Evolutionary conservation across 1,140 invertebrate genomes (phyloP).

Genomic region (Mya arenaria): DNA sequence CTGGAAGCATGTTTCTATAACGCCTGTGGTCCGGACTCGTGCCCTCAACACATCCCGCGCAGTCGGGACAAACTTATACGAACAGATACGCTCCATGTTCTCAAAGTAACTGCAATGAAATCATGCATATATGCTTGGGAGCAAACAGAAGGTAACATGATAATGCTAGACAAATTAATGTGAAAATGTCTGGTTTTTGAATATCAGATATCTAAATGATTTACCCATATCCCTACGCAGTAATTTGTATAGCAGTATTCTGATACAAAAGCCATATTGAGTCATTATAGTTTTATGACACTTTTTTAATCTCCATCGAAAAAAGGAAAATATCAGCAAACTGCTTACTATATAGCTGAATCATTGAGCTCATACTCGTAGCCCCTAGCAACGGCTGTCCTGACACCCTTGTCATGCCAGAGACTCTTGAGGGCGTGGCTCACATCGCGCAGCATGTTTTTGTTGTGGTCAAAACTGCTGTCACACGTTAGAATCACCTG

Average conservation of each 20-base stretch:
- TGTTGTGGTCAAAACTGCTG: slow-evolving; percentile 79
- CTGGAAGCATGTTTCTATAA: slow-evolving; percentile 80
- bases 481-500: slow-evolving; percentile 79
- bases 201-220: too few relatives aligned
- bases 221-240: too few relatives aligned
- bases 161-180: too few relatives aligned
- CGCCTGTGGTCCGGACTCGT: slow-evolving; percentile 78
- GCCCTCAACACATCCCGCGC: slow-evolving; percentile 78
- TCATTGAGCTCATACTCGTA: slow-evolving; percentile 82
- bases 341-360: slow-evolving; percentile 82
- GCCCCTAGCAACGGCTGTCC: slow-evolving; percentile 85
- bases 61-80: slow-evolving; percentile 79
- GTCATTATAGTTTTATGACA: too few relatives aligned
- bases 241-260: too few relatives aligned
- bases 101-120: slow-evolving; percentile 85
- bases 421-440: slow-evolving; percentile 74
- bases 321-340: too few relatives aligned
- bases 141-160: too few relatives aligned
- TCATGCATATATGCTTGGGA: slow-evolving; percentile 24
- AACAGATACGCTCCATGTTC: slow-evolving; percentile 86
- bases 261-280: too few relatives aligned
- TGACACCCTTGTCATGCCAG: slow-evolving; percentile 83
- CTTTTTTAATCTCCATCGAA: too few relatives aligned
- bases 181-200: too few relatives aligned
- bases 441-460: slow-evolving; percentile 76